Evolutionary conservation across 2,888 invertebrate species (phyloP), one percentile per base, ranked within the genome.

Genomic region (Andricus curvator): DNA sequence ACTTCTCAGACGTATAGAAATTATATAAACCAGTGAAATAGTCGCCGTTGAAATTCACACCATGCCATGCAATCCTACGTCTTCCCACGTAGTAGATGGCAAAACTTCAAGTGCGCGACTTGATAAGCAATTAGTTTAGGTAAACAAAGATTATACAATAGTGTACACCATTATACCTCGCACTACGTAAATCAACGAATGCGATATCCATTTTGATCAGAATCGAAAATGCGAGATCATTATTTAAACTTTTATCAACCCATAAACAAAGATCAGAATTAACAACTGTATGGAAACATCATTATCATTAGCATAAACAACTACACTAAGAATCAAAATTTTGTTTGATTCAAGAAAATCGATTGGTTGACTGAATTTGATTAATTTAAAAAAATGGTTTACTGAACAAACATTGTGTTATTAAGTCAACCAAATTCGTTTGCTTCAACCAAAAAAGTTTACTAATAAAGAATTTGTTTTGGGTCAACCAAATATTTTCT

Each of bases 61-160:
- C 29, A 29, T 17, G 20, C 20, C 20, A 70, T 2, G 29, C 25
- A 70, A 25, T 48, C 29, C 25, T 51, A 48, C 20, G 15, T 51
- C 15, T n/a, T 17, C 20, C 8, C 17, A 44, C 67, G 67, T n/a
- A 66, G 20, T 68, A 44, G 13, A 44, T 22, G 25, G 29, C 25
- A 51, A 70, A 48, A 20, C 25, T 70, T 2, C 17, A 51, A 51
- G 51, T 11, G 51, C 70, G 29, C 51, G 70, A 70, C 70, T 20
- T 51, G 70, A 70, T 51, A 70, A 70, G 70, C 48, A 51, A 70
- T 70, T 70, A 70, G 20, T 70, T 51, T 2, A 29, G 51, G 20
- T 70, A 70, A 70, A 70, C 51, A 48, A 48, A 70, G 25, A 70
- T 70, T 70, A 29, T 29, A 51, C 70, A 70, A 70, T 48, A 17